Evolutionary conservation across 2,113 vertebrate genomes (phyloP).

Genomic region (Etheostoma spectabile): DNA sequence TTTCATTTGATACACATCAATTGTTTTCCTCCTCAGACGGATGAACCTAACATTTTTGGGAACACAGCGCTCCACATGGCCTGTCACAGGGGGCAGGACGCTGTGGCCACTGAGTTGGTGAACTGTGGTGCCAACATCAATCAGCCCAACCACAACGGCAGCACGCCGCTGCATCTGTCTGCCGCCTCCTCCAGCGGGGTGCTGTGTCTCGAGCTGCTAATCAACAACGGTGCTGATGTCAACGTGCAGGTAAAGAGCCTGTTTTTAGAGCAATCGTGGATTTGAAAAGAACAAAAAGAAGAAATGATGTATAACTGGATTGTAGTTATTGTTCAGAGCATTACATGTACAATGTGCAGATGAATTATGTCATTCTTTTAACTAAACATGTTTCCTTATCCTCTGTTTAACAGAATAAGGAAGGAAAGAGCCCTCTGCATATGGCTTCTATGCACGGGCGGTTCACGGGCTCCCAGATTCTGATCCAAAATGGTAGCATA

Average conservation of each 20-base stretch:
- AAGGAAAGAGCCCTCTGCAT: slow-evolving; percentile 96
- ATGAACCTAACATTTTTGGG: slow-evolving; percentile 91
- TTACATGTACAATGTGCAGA: neutral
- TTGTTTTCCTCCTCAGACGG: slow-evolving; percentile 81
- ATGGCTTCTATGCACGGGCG: slow-evolving; percentile 95
- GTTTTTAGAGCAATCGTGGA: neutral
- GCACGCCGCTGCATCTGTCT: slow-evolving; percentile 94
- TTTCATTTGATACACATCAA: neutral
- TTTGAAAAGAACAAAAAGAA: neutral
- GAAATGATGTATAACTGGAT: neutral
- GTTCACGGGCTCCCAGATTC: slow-evolving; percentile 96
- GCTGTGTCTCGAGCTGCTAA: slow-evolving; percentile 93
- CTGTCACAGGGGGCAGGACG: slow-evolving; percentile 93
- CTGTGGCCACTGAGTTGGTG: slow-evolving; percentile 93
- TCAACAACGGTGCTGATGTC: slow-evolving; percentile 95
- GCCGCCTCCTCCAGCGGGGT: slow-evolving; percentile 94
- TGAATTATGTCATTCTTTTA: neutral
- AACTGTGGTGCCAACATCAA: slow-evolving; percentile 94
- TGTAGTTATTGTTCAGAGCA: neutral
- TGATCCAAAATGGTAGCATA: slow-evolving; percentile 94
- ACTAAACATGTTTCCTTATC: neutral
- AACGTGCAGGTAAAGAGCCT: slow-evolving; percentile 88
- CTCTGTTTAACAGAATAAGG: slow-evolving; percentile 88
- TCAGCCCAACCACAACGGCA: slow-evolving; percentile 90
- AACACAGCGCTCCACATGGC: slow-evolving; percentile 98